A percentile compares a stretch with the other conserved stretches of the same genome.
phyloP scores from a whole-genome alignment of 2,888 invertebrate genomes.

The Agonopterix subpropinquella region DNA sequence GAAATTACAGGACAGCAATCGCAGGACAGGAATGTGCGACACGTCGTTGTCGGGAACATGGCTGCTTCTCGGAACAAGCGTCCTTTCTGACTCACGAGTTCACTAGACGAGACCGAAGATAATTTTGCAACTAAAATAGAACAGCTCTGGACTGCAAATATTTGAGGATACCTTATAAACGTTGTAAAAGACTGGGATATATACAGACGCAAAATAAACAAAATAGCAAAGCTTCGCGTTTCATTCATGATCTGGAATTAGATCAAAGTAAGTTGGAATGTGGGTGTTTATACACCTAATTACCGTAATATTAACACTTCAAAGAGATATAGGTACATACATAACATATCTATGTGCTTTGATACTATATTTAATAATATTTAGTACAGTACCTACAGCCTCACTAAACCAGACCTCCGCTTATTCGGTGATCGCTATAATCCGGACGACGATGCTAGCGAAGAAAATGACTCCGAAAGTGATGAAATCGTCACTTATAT shows the following conservation, averaged over 20 bases:
- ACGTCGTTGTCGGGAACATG: constrained; percentile 18
- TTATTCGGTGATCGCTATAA: too few species aligned
- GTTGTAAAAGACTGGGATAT: not conserved
- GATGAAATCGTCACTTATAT: too few species aligned
- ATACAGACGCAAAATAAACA: constrained; percentile 21
- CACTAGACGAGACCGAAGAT: constrained; percentile 44
- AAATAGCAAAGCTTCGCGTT: constrained; percentile 9
- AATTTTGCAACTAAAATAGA: constrained; percentile 50
- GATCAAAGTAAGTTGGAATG: constrained; percentile 19
- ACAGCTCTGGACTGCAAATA: constrained; percentile 10
- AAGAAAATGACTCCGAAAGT: too few species aligned
- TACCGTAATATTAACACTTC: constrained; percentile 13
- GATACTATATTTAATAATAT: not conserved
- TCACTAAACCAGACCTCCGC: too few species aligned
- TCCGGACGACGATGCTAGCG: too few species aligned
- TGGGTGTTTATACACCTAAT: constrained; percentile 3
- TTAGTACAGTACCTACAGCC: too few species aligned
- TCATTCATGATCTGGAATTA: constrained; percentile 15
- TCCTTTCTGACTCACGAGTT: constrained; percentile 15
- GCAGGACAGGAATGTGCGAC: constrained; percentile 32
- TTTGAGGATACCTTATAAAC: not conserved
- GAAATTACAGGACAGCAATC: constrained; percentile 28
- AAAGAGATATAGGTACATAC: not conserved
- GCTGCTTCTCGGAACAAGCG: constrained; percentile 43
- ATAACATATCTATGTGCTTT: not conserved